Base-by-base conservation (phyloP, 2,888 invertebrate species). In the Masnerella sp. region DNA sequence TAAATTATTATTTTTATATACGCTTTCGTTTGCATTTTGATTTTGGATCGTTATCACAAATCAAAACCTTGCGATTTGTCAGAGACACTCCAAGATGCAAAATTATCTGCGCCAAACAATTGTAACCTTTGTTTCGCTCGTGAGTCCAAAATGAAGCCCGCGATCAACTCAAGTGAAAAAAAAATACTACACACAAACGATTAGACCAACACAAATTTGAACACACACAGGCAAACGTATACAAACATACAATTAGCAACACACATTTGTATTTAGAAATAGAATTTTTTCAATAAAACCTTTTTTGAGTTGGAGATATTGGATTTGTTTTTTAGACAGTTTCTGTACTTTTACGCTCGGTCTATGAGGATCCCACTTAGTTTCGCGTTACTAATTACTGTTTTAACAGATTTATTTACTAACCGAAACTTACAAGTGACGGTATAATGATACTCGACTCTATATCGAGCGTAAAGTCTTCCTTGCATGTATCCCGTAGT, bases 401-500 rank as follows among this genome's bases (percentile, higher is more conserved):
- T 32, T 32, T 32, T 32, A 3, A n/a, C n/a, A n/a, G n/a, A 2
- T 32, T 32, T 11, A 15, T 38, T 47, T 52, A 72, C 65, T 65
- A 71, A 71, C 65, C 36, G 14, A 11, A 51, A 52, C 43, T 69
- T 11, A 54, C 22, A 28, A 47, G 34, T 20, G 34, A 20, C 28
- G 22, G 12, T 11, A 32, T 42, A 28, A 52, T 30, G 12, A 9
- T 11, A 61, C n/a, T 49, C 54, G 40, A 74, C 65, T 65, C 74
- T 42, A 65, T 38, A 12, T 69, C 74, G 74, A 74, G 74, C 74
- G 74, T 74, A 74, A 74, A 74, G 51, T 67, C 18, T 67, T 74
- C 69, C 74, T 52, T 74, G 74, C 74, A 74, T 74, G 74, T 51
- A 28, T 70, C 74, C 74, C 20, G 74, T 74, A 74, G 74, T 20